Conservation (phyloP, 2,797 vertebrate genomes). For the Neosalanx taihuensis region DNA sequence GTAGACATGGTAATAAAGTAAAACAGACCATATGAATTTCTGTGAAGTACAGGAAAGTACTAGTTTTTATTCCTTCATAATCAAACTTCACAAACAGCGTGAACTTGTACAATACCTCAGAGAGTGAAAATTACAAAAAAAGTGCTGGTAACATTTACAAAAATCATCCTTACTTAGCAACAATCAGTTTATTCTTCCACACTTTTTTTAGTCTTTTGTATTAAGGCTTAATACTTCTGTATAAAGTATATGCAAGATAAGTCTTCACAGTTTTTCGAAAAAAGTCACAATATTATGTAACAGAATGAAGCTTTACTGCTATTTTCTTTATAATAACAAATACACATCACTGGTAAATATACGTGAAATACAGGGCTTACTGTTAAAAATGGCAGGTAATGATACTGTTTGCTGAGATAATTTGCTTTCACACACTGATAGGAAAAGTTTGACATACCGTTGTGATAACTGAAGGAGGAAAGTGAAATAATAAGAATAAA, state of each 20-base stretch:
- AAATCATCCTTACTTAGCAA: slow-evolving; percentile 99
- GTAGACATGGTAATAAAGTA: slow-evolving; percentile 13
- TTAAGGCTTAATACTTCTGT: slow-evolving; percentile 99
- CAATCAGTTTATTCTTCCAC: slow-evolving; percentile 99
- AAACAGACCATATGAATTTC: slow-evolving; percentile 59
- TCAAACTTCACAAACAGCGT: slow-evolving; percentile 99
- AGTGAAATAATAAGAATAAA: slow-evolving; percentile 70
- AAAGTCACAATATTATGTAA: slow-evolving; percentile 99
- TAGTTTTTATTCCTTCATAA: slow-evolving; percentile 99
- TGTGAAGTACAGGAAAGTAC: slow-evolving; percentile 88
- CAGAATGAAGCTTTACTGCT: slow-evolving; percentile 99
- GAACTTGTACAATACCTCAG: slow-evolving; percentile 99
- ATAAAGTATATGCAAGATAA: slow-evolving; percentile 99
- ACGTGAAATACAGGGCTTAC: slow-evolving; percentile 99
- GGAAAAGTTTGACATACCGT: slow-evolving; percentile 87
- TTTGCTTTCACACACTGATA: slow-evolving; percentile 96
- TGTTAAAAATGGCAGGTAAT: slow-evolving; percentile 99
- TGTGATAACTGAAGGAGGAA: slow-evolving; percentile 78
- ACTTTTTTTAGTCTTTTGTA: slow-evolving; percentile 99
- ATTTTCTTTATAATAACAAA: slow-evolving; percentile 99
- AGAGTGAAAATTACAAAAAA: slow-evolving; percentile 99
- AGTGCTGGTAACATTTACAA: slow-evolving; percentile 99
- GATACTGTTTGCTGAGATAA: slow-evolving; percentile 99
- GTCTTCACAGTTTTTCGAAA: slow-evolving; percentile 99
- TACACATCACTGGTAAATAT: slow-evolving; percentile 99